Percentiles rank a stretch among this genome's conserved stretches.
phyloP scores from a whole-genome alignment of 2,113 vertebrate species.

The Phaethon lepturus region DNA sequence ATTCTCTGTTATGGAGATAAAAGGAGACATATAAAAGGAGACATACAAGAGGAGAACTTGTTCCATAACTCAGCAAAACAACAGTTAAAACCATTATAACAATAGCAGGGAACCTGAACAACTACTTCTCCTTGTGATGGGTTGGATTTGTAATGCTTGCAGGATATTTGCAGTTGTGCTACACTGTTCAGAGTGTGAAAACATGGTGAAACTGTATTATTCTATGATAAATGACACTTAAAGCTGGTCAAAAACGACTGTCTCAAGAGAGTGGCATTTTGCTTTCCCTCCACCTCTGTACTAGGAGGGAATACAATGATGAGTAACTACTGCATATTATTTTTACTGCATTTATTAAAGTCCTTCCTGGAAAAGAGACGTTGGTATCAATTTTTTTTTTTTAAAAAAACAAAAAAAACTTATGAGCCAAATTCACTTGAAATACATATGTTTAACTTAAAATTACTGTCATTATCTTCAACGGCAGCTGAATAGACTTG shows the following conservation, averaged over 20 bases:
- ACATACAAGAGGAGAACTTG: neutral
- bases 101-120: neutral
- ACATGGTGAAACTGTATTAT: neutral
- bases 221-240: neutral
- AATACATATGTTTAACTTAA: neutral
- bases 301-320: neutral
- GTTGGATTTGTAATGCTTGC: neutral
- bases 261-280: neutral
- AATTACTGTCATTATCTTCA: neutral
- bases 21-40: neutral
- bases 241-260: neutral
- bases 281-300: neutral
- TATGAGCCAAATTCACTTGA: neutral
- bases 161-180: neutral
- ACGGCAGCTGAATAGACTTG: neutral
- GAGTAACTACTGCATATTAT: neutral
- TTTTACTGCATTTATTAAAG: constrained; percentile 30
- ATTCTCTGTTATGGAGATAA: neutral
- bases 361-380: neutral
- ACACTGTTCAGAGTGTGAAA: neutral
- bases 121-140: neutral
- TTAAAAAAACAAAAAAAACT: neutral
- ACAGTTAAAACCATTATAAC: neutral
- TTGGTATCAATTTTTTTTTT: neutral
- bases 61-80: neutral